A percentile compares a stretch with the other conserved stretches of the same genome.
phyloP scores from a whole-genome alignment of 2,888 invertebrate species.

The Drosophila affinis region DNA sequence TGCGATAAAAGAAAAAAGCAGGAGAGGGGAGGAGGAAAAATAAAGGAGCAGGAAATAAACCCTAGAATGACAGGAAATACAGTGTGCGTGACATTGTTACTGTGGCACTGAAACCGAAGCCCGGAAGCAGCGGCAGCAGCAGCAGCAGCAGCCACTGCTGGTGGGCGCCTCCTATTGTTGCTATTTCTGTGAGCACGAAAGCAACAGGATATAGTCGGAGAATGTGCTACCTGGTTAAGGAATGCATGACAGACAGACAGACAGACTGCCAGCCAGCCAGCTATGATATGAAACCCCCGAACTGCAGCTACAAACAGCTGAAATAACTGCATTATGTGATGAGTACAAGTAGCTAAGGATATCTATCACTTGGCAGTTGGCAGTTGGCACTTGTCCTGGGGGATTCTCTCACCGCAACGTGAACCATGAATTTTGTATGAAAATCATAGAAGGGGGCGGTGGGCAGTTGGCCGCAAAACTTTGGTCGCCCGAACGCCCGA shows the following conservation, averaged over 20 bases:
- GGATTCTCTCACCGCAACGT: neutral
- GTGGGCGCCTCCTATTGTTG: constrained; percentile 28
- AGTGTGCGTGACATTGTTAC: constrained; percentile 76
- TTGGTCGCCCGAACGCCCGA: constrained; percentile 24
- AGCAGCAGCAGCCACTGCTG: too few relatives aligned
- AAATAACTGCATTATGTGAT: neutral
- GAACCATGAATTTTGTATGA: constrained; percentile 26
- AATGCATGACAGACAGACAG: constrained; percentile 2
- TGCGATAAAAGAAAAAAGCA: constrained; percentile 57
- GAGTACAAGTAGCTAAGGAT: neutral
- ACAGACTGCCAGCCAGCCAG: too few relatives aligned
- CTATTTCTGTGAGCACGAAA: constrained; percentile 31
- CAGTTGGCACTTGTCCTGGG: neutral
- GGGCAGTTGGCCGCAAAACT: constrained; percentile 9
- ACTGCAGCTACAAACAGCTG: neutral
- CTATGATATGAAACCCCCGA: neutral
- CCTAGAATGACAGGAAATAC: constrained; percentile 75
- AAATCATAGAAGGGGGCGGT: neutral
- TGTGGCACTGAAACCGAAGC: constrained; percentile 38
- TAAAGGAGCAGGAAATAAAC: constrained; percentile 65
- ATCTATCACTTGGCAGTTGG: neutral
- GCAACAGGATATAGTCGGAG: constrained; percentile 35
- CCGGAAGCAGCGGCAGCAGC: constrained; percentile 15
- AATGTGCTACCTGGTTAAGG: constrained; percentile 15
- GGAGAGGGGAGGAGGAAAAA: neutral